A percentile compares a stretch with the other conserved stretches of the same genome.
These are phyloP conservation scores for Trididemnum nubilum DNA, from an alignment of 23 tunicate genomes.

Conservation along the genomic window DNA sequence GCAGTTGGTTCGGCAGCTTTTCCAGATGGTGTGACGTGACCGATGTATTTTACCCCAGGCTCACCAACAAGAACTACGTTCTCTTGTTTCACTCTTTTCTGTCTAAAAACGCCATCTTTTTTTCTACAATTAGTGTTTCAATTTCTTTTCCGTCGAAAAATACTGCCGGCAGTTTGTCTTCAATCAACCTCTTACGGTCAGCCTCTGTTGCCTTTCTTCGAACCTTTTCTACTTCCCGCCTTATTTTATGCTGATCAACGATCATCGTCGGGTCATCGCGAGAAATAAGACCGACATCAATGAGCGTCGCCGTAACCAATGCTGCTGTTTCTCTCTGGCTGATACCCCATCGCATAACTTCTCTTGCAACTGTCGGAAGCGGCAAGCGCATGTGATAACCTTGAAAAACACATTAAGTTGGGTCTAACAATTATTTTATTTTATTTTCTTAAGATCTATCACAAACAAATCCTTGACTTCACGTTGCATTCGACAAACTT, in stretches of 20 bases:
- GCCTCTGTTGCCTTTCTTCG: background rate
- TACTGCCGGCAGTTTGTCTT: background rate
- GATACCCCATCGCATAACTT: slow-evolving; percentile 21
- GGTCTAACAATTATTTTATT: background rate
- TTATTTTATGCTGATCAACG: slow-evolving; percentile 2
- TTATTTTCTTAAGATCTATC: too few relatives aligned
- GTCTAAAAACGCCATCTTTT: too few relatives aligned
- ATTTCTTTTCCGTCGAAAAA: slow-evolving; percentile 14
- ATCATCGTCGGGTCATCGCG: slow-evolving; percentile 8
- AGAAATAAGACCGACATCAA: slow-evolving; percentile 13
- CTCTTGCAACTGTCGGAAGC: slow-evolving; percentile 18
- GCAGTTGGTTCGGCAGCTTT: too few relatives aligned
- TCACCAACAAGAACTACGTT: too few relatives aligned
- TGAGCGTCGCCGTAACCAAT: slow-evolving; percentile 20
- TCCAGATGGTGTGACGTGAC: too few relatives aligned
- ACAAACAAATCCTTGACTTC: too few relatives aligned
- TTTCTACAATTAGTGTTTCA: background rate
- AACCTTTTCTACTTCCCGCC: too few relatives aligned
- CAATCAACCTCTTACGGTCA: background rate
- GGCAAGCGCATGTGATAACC: slow-evolving; percentile 12
- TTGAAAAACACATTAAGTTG: background rate
- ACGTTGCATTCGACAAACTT: too few relatives aligned
- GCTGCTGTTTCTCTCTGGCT: slow-evolving; percentile 19
- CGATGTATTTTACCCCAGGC: too few relatives aligned
- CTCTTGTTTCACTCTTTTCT: too few relatives aligned